Evolutionary conservation across 2,113 vertebrate species (phyloP).

Genomic region (Osmerus eperlanus): DNA sequence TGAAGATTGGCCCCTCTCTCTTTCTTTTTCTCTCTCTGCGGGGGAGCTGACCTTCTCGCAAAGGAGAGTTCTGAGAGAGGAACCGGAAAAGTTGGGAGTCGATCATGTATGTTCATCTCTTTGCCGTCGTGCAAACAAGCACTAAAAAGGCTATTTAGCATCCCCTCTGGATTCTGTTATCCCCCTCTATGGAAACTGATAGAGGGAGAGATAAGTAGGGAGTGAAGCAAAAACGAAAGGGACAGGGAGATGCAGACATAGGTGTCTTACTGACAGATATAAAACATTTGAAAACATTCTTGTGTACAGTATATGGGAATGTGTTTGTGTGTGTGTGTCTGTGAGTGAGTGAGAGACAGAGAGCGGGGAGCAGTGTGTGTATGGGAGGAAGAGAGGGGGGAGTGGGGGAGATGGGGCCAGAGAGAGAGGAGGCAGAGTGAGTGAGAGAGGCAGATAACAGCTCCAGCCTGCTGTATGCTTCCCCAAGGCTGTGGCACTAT

Average conservation of each 20-base stretch:
- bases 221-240: not conserved
- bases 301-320: not conserved
- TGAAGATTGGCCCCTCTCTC: constrained; percentile 35
- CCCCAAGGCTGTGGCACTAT: constrained; percentile 51
- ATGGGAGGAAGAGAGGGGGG: not conserved
- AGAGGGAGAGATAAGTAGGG: not conserved
- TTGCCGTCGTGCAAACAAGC: constrained; percentile 32
- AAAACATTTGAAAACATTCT: not conserved
- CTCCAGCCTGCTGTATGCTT: constrained; percentile 51
- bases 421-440: not conserved
- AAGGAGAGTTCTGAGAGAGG: constrained; percentile 23
- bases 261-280: not conserved
- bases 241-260: not conserved
- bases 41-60: constrained; percentile 37
- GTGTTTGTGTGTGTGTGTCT: not conserved
- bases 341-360: not conserved
- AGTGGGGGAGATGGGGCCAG: constrained; percentile 38
- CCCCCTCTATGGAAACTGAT: constrained; percentile 40
- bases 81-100: constrained; percentile 40
- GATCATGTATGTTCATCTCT: constrained; percentile 51
- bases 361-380: not conserved
- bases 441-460: constrained; percentile 55
- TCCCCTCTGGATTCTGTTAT: constrained; percentile 53
- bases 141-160: constrained; percentile 33
- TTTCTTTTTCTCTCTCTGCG: constrained; percentile 27